Conservation (phyloP, 2,888 invertebrate species). For the Standfussiana lucernea region DNA sequence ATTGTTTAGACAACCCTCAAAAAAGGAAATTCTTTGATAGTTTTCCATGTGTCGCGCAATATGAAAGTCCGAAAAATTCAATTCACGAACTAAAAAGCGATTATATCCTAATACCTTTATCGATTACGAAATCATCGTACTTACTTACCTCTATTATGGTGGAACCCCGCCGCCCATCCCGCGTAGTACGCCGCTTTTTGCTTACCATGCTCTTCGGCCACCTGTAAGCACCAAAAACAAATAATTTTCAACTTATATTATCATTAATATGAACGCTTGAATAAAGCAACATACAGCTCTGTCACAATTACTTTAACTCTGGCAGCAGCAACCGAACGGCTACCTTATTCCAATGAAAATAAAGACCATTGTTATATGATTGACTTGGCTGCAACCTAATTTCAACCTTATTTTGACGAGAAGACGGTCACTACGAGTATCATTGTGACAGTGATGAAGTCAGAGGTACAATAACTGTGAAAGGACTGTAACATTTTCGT, state of each 20-base stretch:
- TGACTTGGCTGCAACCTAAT: too few relatives aligned
- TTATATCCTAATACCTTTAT: background rate
- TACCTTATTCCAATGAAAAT: background rate
- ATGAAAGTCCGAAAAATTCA: background rate
- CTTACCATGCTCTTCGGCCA: slow-evolving; percentile 96
- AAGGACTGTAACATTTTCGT: slow-evolving; percentile 11
- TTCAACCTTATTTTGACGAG: too few relatives aligned
- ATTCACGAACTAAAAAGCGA: slow-evolving; percentile 3
- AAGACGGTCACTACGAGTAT: too few relatives aligned
- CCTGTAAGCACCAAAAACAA: slow-evolving; percentile 77
- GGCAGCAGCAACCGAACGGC: background rate
- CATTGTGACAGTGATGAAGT: too few relatives aligned
- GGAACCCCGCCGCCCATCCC: slow-evolving; percentile 93
- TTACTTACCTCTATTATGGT: slow-evolving; percentile 90
- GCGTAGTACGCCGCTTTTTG: slow-evolving; percentile 94
- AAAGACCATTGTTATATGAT: background rate
- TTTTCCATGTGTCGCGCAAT: background rate
- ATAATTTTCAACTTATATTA: slow-evolving; percentile 7
- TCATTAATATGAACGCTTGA: slow-evolving; percentile 13
- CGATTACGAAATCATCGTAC: slow-evolving; percentile 20
- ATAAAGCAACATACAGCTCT: slow-evolving; percentile 26
- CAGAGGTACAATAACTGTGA: background rate
- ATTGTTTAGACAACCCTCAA: background rate
- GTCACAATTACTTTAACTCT: background rate
- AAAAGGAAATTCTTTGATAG: background rate